phyloP scores from a whole-genome alignment of 2,888 invertebrate species.

The Drosophila mercatorum region DNA sequence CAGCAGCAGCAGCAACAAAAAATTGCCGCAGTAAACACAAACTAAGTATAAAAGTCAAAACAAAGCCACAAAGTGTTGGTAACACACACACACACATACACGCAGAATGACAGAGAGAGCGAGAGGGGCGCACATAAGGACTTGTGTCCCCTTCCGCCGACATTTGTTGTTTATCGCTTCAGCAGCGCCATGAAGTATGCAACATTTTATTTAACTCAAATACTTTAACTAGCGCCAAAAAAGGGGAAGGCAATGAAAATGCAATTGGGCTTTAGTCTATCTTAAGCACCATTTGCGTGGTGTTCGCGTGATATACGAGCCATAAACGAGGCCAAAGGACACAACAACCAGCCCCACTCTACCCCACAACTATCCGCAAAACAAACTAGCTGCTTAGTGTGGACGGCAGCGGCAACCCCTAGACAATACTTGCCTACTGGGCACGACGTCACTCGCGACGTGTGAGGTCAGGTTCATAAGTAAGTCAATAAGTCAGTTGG shows the following conservation, averaged over 20 bases:
- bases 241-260: slow-evolving; percentile 48
- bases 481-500: slow-evolving; percentile 77
- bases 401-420: slow-evolving; percentile 20
- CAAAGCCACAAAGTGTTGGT: slow-evolving; percentile 78
- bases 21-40: slow-evolving; percentile 71
- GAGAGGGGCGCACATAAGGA: background rate
- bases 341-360: background rate
- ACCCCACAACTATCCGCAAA: background rate
- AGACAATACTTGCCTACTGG: slow-evolving; percentile 42
- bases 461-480: slow-evolving; percentile 78
- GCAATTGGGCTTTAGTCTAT: slow-evolving; percentile 61
- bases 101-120: background rate
- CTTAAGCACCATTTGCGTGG: slow-evolving; percentile 54
- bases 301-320: slow-evolving; percentile 63
- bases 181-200: slow-evolving; percentile 67
- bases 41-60: slow-evolving; percentile 80
- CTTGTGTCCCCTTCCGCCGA: slow-evolving; percentile 12
- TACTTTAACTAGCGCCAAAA: slow-evolving; percentile 41
- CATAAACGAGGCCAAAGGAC: slow-evolving; percentile 44
- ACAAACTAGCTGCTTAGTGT: slow-evolving; percentile 23
- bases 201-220: slow-evolving; percentile 67
- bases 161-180: slow-evolving; percentile 58
- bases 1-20: slow-evolving; percentile 40
- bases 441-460: slow-evolving; percentile 50
- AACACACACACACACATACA: slow-evolving; percentile 26